These are phyloP conservation scores for Novumbra hubbsi DNA, from an alignment of 2,797 vertebrate genomes.

Conservation along the genomic window DNA sequence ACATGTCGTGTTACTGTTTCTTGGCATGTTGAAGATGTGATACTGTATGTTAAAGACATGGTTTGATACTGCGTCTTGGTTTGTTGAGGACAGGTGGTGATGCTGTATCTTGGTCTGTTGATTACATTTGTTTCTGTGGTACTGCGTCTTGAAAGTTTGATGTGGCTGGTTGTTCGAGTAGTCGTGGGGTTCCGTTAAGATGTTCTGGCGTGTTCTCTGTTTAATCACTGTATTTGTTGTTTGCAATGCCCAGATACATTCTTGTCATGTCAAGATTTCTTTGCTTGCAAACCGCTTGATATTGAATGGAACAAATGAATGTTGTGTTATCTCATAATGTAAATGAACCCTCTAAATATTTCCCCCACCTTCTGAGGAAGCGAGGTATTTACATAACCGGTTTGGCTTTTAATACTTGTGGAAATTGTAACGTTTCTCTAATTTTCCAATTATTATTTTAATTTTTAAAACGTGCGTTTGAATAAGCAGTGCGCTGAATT, in stretches of 20 bases:
- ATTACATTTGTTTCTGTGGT: neutral
- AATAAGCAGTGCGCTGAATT: constrained; percentile 21
- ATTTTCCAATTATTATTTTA: constrained; percentile 47
- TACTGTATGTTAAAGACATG: too few relatives aligned
- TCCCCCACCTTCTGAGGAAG: constrained; percentile 70
- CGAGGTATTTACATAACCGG: constrained; percentile 72
- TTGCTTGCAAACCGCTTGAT: constrained; percentile 53
- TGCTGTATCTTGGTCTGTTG: neutral
- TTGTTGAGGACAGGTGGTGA: neutral
- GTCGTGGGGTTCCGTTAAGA: constrained; percentile 22
- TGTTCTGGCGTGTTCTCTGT: constrained; percentile 1
- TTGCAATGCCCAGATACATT: constrained; percentile 8
- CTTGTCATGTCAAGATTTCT: constrained; percentile 44
- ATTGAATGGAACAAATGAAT: constrained; percentile 74
- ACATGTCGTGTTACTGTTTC: too few relatives aligned
- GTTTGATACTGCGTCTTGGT: too few relatives aligned
- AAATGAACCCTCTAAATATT: constrained; percentile 66
- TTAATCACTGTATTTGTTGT: neutral
- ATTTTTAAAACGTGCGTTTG: constrained; percentile 19
- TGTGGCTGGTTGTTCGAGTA: constrained; percentile 35
- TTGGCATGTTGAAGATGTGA: too few relatives aligned
- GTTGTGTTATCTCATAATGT: constrained; percentile 74
- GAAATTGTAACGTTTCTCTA: constrained; percentile 53
- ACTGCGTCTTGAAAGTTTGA: constrained; percentile 45
- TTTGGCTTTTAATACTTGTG: constrained; percentile 59